phyloP scores from a whole-genome alignment of 2,113 vertebrate species.

The Phaethornis superciliosus region DNA sequence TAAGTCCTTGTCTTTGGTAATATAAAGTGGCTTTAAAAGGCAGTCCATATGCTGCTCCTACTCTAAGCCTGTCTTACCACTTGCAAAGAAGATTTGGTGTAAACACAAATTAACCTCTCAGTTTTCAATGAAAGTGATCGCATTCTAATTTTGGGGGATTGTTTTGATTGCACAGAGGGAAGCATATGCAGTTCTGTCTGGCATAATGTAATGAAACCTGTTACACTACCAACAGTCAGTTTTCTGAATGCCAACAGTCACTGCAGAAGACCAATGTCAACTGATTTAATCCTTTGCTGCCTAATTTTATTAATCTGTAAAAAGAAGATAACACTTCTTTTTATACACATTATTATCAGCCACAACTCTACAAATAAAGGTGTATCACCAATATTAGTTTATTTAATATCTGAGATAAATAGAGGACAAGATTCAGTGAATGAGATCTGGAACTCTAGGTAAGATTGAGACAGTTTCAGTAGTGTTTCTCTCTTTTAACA shows the following conservation, averaged over 20 bases:
- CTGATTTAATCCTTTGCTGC: background rate
- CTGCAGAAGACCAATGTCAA: background rate
- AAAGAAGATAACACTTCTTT: background rate
- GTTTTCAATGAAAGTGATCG: background rate
- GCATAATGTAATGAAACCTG: background rate
- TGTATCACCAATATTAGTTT: background rate
- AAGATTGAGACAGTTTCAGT: background rate
- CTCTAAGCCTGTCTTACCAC: background rate
- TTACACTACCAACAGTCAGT: background rate
- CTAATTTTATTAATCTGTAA: background rate
- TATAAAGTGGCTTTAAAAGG: background rate
- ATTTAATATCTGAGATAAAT: background rate
- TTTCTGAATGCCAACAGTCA: background rate
- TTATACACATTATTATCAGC: background rate
- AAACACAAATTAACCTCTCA: background rate
- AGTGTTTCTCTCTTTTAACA: background rate
- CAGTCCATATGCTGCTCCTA: background rate
- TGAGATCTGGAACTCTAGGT: background rate
- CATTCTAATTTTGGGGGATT: background rate
- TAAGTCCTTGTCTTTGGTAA: background rate
- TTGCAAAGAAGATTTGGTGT: background rate
- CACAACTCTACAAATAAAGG: background rate
- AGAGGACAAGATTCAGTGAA: background rate
- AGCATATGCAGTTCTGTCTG: background rate
- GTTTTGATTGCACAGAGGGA: background rate